A percentile compares a stretch with the other conserved stretches of the same genome.
These are phyloP conservation scores for Pseudococcus longispinus DNA, from an alignment of 2,888 invertebrate genomes.

Conservation along the genomic window DNA sequence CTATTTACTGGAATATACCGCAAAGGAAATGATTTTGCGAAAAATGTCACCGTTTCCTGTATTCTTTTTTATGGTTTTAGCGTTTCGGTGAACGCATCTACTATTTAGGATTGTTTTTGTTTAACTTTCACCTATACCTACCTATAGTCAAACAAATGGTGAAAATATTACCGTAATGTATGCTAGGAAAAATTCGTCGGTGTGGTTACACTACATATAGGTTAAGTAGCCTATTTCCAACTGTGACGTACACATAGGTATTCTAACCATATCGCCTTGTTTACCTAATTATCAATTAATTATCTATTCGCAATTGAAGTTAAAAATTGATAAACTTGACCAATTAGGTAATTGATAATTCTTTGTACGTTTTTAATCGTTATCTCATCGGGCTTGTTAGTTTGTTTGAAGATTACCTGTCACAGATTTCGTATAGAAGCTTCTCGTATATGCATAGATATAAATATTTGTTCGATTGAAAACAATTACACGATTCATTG, in stretches of 20 bases:
- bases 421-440: too few species aligned
- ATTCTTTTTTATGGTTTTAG: neutral
- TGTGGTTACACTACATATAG: neutral
- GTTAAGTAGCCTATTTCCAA: neutral
- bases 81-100: neutral
- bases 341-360: neutral
- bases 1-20: neutral
- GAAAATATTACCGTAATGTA: neutral
- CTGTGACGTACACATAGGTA: neutral
- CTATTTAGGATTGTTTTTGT: neutral
- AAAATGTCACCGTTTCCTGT: slow-evolving; percentile 29
- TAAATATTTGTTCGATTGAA: neutral
- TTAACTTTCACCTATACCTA: slow-evolving; percentile 14
- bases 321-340: neutral
- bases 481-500: neutral
- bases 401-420: too few species aligned
- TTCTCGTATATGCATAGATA: too few species aligned
- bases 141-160: neutral
- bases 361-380: neutral
- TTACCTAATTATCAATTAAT: neutral
- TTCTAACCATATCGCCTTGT: too few species aligned
- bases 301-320: too few species aligned
- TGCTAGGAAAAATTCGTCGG: neutral
- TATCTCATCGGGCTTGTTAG: neutral
- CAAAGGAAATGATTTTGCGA: slow-evolving; percentile 30